Base-by-base conservation (phyloP, 2,888 invertebrate species). In the Spodoptera picta region DNA sequence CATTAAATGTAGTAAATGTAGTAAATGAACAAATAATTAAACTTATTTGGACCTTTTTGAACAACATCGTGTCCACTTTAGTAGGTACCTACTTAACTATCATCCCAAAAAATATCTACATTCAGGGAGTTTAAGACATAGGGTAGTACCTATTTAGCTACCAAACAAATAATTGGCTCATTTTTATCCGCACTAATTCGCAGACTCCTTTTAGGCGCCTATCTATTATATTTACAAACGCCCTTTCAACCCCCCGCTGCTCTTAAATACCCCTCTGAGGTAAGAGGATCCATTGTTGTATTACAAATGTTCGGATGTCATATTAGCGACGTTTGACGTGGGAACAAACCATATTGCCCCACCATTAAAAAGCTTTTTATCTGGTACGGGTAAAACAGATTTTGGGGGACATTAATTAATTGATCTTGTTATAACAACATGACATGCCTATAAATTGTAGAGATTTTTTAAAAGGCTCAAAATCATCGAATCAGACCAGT, bases 281-380 rank as follows among this genome's bases (percentile, higher is more conserved):
- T 87, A 88, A 91, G 87, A 87, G 90, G 91, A 87, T 90, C 93
- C 84, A 87, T 94, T 94, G 92, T 92, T 87, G 84, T 86, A 88
- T 93, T 90, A 94, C 90, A 90, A 94, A 94, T 94, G 93, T 89
- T 92, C 85, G 66, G 85, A 87, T 92, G 93, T 93, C 93, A 92
- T 88, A 86, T 68, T 74, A 44, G 68, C 67, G 93, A 93, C 94
- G 84, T 89, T 81, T 92, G 93, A 93, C 87, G 89, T 93, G 94
- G 86, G 94, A 93, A 94, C 89, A 87, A 87, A 88, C 87, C 92
- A 89, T 83, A 80, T 84, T 86, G 87, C 83, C 52, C 53, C 63
- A 72, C 77, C 76, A 85, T 85, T 85, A 82, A 67, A 69, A 77
- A 74, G 71, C 65, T 75, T 82, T 80, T 72, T 71, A 73, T 58